Evolutionary conservation across 2,797 vertebrate species (phyloP), one percentile per base, ranked within the genome.

Genomic region (Labroides dimidiatus): DNA sequence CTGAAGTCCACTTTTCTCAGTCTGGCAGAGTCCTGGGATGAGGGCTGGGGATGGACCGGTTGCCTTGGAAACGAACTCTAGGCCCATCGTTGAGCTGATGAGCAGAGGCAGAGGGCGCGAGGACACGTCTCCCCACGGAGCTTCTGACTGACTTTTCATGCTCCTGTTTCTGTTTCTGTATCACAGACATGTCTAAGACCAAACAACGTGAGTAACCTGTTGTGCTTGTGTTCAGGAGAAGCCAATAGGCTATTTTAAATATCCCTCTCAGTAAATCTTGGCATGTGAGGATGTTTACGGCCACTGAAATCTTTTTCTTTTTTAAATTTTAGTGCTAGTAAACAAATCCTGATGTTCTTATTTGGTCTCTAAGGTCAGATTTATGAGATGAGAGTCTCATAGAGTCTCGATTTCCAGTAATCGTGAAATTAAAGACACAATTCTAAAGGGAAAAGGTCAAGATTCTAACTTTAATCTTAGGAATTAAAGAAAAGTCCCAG

Each of bases 121-220:
- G 66, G 49, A 41, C 58, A 48, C 39, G 7, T 45, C 55, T 71
- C 61, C 41, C 39, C 30, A 4, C 19, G 30, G 69, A 70, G 30
- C 43, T 2, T 63, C 52, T 61, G 82, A 75, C 45, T 12, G 36
- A 39, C 45, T 51, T 64, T 84, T 69, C 27, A 82, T 85, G 84
- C 79, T 48, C 47, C 47, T 37, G 57, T 55, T n/a, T 75, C 43
- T 44, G 57, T 64, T 65, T 43, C 45, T 80, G 37, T 86, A 79
- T 74, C 59, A 66, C 11, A 75, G 65, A 73, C 45, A 93, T 94
- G 93, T 90, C 85, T 55, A 69, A 41, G 52, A 79, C 73, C 50
- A 77, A 86, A 73, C 56, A 68, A 64, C 10, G 92, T 93, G 82
- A 92, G 92, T 87, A 76, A 45, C 14, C 37, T 12, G 16, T 21